Evolutionary conservation across 2,888 invertebrate species (phyloP), one percentile per base, ranked within the genome.

Genomic region (Archips xylosteana): DNA sequence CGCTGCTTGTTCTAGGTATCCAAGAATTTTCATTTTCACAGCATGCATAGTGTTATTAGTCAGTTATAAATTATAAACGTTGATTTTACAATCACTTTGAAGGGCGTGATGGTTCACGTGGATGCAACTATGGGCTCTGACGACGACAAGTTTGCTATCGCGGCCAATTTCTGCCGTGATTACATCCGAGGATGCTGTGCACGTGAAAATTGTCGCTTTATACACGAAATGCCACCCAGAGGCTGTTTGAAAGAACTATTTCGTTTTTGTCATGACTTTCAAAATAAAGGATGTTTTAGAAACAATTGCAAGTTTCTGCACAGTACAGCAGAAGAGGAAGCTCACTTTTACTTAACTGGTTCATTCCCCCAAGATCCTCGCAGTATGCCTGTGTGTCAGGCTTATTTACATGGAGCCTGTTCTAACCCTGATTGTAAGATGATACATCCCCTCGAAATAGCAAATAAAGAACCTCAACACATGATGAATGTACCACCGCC

Each of bases 251-350:
- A 92, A 75, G 93, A 92, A 54, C 81, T 94, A 47, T 92, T 95
- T 80, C 88, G 93, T 54, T 95, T 95, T 81, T 96, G 95, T 80
- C 95, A 95, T 81, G 95, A 95, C 80, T 95, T 87, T 83, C 97
- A 97, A 90, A 97, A 97, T 86, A 96, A 96, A 83, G 96, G 96
- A 77, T 94, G 95, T 76, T 95, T 96, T 73, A 93, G 95, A 81
- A 86, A 89, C 10, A 96, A 95, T 79, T 97, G 97, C 85, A 96
- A 96, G 80, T 97, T 97, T 85, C 90, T 96, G 70, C 97, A 97
- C 85, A 96, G 96, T 81, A 94, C 95, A 6, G 89, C 95, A 65
- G 96, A 96, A 82, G 96, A 97, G 66, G 96, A 97, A 86, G 96
- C 96, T 75, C 94, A 95, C 75, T 97, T 96, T 83, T 97, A 96